Evolutionary conservation across 2,797 vertebrate species (phyloP).

Genomic region (Chaunax sp.): DNA sequence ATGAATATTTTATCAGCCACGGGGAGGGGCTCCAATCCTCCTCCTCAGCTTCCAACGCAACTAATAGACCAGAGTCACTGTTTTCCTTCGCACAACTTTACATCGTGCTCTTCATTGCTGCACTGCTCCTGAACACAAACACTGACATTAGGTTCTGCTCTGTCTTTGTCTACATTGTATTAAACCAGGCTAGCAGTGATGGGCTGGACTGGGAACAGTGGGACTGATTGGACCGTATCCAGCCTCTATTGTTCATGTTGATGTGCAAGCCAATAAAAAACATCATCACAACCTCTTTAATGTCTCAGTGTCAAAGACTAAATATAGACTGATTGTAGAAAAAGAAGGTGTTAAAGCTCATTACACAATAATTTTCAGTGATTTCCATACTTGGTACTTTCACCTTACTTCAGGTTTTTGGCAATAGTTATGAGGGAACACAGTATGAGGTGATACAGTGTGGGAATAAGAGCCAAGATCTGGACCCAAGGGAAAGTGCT

Average conservation of each 20-base stretch:
- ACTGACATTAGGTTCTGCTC: slow-evolving; percentile 20
- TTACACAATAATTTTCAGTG: neutral
- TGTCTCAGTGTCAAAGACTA: neutral
- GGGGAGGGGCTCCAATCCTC: slow-evolving; percentile 84
- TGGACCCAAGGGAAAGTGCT: neutral
- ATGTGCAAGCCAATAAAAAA: neutral
- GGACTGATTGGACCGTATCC: slow-evolving; percentile 8
- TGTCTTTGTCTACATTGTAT: slow-evolving; percentile 9
- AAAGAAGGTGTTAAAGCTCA: neutral
- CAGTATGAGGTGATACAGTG: neutral
- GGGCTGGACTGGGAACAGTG: neutral
- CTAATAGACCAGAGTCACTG: slow-evolving; percentile 86
- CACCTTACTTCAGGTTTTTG: neutral
- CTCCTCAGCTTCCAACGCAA: slow-evolving; percentile 86
- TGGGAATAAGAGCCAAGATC: neutral
- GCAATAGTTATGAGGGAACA: neutral
- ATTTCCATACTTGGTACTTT: neutral
- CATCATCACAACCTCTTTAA: neutral
- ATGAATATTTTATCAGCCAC: slow-evolving; percentile 94
- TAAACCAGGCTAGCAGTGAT: neutral
- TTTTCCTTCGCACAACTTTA: slow-evolving; percentile 76
- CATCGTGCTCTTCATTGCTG: slow-evolving; percentile 49
- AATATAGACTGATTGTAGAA: neutral
- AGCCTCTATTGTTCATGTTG: neutral
- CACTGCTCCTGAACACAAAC: slow-evolving; percentile 28